Conservation (phyloP, 2,888 invertebrate species). For the Nomada goodeniana region DNA sequence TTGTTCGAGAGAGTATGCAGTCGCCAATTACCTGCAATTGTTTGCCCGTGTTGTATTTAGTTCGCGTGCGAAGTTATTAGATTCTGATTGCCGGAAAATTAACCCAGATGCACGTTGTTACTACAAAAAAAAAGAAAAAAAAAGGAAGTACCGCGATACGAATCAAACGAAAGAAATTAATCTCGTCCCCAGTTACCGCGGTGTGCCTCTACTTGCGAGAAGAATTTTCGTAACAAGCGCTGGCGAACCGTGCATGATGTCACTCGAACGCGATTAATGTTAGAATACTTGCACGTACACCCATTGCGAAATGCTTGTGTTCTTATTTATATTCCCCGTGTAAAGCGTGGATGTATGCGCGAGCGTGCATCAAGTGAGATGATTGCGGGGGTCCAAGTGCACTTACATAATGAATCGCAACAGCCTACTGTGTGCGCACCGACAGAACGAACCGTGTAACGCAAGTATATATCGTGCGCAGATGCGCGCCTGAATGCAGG, state of each 20-base stretch:
- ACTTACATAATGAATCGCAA: slow-evolving; percentile 53
- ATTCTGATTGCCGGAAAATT: slow-evolving; percentile 28
- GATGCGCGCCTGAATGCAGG: background rate
- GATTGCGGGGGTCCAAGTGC: slow-evolving; percentile 50
- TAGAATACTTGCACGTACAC: slow-evolving; percentile 35
- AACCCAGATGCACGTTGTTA: slow-evolving; percentile 2
- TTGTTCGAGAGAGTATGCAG: slow-evolving; percentile 20
- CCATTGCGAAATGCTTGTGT: slow-evolving; percentile 38
- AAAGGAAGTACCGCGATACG: too few species aligned
- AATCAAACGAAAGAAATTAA: too few species aligned
- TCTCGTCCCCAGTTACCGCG: too few species aligned
- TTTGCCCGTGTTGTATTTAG: slow-evolving; percentile 13
- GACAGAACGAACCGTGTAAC: slow-evolving; percentile 27
- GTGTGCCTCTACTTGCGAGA: background rate
- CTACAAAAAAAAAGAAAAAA: too few species aligned
- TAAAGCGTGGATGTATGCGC: slow-evolving; percentile 31
- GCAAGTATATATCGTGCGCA: background rate
- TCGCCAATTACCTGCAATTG: slow-evolving; percentile 32
- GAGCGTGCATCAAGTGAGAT: slow-evolving; percentile 28
- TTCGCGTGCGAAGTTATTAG: slow-evolving; percentile 12
- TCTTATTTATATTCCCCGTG: slow-evolving; percentile 57
- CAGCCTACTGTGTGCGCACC: slow-evolving; percentile 15
- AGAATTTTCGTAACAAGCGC: slow-evolving; percentile 35
- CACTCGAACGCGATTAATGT: slow-evolving; percentile 24
- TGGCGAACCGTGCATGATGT: background rate